Conservation (phyloP, 1,140 invertebrate genomes). For the Fragariocoptes setiger region DNA sequence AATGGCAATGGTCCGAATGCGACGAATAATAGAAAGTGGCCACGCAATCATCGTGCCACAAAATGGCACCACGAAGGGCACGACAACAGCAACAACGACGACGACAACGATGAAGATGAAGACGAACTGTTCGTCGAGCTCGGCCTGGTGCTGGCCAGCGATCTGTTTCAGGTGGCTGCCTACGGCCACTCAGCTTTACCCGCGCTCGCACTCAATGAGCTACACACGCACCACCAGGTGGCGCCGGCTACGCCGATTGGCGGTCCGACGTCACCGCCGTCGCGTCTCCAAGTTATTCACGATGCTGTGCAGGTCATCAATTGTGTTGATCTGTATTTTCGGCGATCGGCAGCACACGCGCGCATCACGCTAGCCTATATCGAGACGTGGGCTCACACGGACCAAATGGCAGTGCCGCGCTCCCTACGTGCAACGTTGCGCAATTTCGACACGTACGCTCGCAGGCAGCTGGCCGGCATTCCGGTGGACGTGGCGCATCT, state of each 20-base stretch:
- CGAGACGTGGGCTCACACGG: slow-evolving; percentile 65
- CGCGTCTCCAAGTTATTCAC: slow-evolving; percentile 52
- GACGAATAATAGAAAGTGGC: too few relatives aligned
- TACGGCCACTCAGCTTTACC: neutral
- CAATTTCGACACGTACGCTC: slow-evolving; percentile 61
- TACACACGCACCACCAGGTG: neutral
- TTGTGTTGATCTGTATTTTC: slow-evolving; percentile 78
- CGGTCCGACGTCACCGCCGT: slow-evolving; percentile 61
- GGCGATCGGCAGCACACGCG: slow-evolving; percentile 63
- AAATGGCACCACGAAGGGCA: too few relatives aligned
- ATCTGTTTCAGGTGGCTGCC: neutral
- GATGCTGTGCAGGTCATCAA: slow-evolving; percentile 84
- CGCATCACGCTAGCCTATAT: slow-evolving; percentile 73
- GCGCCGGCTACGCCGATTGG: neutral
- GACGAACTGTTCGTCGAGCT: neutral
- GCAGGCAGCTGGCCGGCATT: slow-evolving; percentile 41
- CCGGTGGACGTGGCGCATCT: slow-evolving; percentile 63
- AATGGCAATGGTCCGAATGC: too few relatives aligned
- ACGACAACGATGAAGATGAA: neutral
- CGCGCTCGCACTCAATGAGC: neutral
- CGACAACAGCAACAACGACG: too few relatives aligned
- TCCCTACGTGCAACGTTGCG: slow-evolving; percentile 32
- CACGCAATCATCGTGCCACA: too few relatives aligned
- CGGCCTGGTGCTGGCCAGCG: neutral
- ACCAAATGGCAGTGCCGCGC: slow-evolving; percentile 36